Conservation (phyloP, 2,888 invertebrate genomes). For the Podabrus alpinus region DNA sequence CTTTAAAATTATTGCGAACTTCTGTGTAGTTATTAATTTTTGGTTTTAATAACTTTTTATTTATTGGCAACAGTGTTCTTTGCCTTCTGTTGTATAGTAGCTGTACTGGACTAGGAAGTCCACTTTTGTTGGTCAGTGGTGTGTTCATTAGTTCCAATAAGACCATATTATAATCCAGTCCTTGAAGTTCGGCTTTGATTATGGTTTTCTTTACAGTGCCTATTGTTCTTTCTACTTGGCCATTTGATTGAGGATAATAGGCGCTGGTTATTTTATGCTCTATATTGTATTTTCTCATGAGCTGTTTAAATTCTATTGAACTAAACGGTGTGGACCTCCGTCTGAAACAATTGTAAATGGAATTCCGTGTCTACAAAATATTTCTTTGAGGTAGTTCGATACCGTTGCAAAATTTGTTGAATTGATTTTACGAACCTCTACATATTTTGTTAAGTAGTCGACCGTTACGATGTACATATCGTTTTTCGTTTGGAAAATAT, state of each 20-base stretch:
- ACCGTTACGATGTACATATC: neutral
- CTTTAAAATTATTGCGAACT: too few relatives aligned
- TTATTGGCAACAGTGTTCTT: neutral
- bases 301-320: neutral
- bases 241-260: conserved; percentile 1
- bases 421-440: neutral
- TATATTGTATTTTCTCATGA: neutral
- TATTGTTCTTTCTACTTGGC: neutral
- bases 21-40: neutral
- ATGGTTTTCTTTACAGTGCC: neutral
- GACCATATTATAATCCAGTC: neutral
- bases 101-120: too few relatives aligned
- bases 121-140: neutral
- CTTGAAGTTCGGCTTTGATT: neutral
- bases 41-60: neutral
- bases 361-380: too few relatives aligned
- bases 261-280: neutral
- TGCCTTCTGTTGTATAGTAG: too few relatives aligned
- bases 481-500: neutral
- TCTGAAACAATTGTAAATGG: neutral
- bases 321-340: neutral
- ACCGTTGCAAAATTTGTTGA: neutral
- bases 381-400: neutral
- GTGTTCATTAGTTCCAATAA: neutral
- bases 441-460: neutral